phyloP scores from a whole-genome alignment of 2,888 invertebrate species.

The Trachelus stipa region DNA sequence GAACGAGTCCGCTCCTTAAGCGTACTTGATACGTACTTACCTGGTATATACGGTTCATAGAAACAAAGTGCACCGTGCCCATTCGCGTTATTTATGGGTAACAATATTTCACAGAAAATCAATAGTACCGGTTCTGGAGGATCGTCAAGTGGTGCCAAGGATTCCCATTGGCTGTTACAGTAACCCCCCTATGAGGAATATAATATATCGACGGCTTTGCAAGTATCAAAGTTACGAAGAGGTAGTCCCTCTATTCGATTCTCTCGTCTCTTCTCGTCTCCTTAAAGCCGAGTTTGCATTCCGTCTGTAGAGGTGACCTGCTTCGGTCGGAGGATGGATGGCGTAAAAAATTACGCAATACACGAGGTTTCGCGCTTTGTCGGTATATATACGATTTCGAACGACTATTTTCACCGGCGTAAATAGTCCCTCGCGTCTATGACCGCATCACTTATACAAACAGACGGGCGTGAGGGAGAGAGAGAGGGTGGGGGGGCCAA shows the following conservation, averaged over 20 bases:
- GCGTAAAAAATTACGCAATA: slow-evolving; percentile 3
- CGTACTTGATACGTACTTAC: not conserved
- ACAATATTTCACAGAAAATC: not conserved
- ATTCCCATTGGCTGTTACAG: not conserved
- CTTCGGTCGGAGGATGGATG: not conserved
- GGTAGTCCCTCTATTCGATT: not conserved
- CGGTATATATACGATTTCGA: not conserved
- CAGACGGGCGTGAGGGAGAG: not conserved
- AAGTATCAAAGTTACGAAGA: not conserved
- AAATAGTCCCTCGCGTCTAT: not conserved
- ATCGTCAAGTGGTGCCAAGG: not conserved
- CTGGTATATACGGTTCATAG: not conserved
- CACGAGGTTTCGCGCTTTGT: not conserved
- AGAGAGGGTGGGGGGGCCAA: not conserved
- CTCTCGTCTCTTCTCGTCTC: not conserved
- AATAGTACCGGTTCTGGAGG: not conserved
- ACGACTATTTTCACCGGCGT: not conserved
- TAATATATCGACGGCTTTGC: not conserved
- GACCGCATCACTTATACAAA: not conserved
- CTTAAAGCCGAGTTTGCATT: not conserved
- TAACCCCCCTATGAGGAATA: not conserved
- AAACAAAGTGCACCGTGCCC: not conserved
- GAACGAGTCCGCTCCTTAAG: not conserved
- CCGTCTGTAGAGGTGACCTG: not conserved
- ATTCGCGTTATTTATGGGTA: not conserved